Evolutionary conservation across 64 coral and sea anemone species (phyloP), one percentile per base, ranked within the genome.

Genomic region (Actinia equina): DNA sequence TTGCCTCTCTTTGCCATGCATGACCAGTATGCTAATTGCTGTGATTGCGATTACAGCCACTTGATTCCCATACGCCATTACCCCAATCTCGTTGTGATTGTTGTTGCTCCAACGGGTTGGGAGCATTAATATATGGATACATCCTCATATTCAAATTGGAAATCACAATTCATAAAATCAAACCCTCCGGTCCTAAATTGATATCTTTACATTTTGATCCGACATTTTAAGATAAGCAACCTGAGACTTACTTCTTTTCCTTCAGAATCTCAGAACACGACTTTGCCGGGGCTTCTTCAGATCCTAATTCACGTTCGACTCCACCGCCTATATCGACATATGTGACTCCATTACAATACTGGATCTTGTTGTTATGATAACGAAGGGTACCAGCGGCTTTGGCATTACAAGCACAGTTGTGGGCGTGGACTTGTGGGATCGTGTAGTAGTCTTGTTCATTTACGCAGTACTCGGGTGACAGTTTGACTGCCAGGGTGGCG

Each of bases 341-440:
- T 6, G 12, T n/a, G 10, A 18, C 9, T 22, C 83, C 83, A 41
- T 85, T 60, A 43, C 83, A 85, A 42, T 11, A 57, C 25, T 85
- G 83, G 10, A 85, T 58, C 30, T 60, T 55, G n/a, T 63, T 53
- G 19, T 85, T 16, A 27, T 85, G 83, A 26, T 85, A 85, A 63
- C 83, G 83, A 27, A 85, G 83, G 13, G 83, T 63, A 27, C 83
- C 83, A 63, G 83, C 55, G 19, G 52, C 6, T 53, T 63, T 59
- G 30, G 55, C 51, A 42, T 59, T 63, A 26, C 83, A 85, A 19
- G 52, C 7, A 61, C 83, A 85, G 83, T 7, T 58, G n/a, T 85
- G 83, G 6, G n/a, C 78, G 15, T 25, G 45, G 17, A 81, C 78
- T 81, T 52, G 78, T 41, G 26, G 69, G 69, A 74, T 12, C 26